A percentile compares a stretch with the other conserved stretches of the same genome.
Conservation (phyloP, 2,888 invertebrate species). For the Standfussiana lucernea region DNA sequence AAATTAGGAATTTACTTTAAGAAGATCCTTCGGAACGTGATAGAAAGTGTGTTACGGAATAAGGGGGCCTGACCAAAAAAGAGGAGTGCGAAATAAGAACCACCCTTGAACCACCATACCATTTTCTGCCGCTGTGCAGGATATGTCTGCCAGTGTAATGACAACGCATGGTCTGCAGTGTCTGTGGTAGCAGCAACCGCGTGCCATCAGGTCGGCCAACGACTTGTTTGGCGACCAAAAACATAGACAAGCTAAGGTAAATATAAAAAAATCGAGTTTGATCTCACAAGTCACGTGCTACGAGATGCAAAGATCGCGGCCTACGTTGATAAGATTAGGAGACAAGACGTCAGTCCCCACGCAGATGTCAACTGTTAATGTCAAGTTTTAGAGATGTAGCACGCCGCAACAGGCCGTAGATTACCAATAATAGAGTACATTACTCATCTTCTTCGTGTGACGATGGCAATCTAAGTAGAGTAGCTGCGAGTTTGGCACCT, state of each 20-base stretch:
- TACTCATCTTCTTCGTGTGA: background rate
- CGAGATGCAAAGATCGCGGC: slow-evolving; percentile 9
- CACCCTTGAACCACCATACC: background rate
- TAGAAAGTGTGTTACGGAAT: background rate
- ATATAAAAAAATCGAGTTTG: background rate
- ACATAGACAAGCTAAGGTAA: background rate
- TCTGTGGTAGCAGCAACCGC: background rate
- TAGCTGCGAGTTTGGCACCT: background rate
- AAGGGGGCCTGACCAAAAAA: background rate
- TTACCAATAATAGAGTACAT: slow-evolving; percentile 4
- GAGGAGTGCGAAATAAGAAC: background rate
- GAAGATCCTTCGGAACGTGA: background rate
- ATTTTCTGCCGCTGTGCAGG: background rate
- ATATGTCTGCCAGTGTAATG: background rate
- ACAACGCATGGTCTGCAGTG: background rate
- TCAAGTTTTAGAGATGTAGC: slow-evolving; percentile 14
- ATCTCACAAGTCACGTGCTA: slow-evolving; percentile 28
- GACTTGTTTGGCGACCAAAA: background rate
- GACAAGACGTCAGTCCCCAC: slow-evolving; percentile 33
- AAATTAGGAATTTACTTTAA: background rate
- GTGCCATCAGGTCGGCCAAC: background rate
- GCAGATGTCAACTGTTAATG: slow-evolving; percentile 21
- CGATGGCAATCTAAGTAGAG: background rate
- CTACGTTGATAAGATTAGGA: slow-evolving; percentile 46
- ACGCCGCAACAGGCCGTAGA: background rate